phyloP scores from a whole-genome alignment of 2,113 vertebrate species.

The Xiphophorus maculatus region DNA sequence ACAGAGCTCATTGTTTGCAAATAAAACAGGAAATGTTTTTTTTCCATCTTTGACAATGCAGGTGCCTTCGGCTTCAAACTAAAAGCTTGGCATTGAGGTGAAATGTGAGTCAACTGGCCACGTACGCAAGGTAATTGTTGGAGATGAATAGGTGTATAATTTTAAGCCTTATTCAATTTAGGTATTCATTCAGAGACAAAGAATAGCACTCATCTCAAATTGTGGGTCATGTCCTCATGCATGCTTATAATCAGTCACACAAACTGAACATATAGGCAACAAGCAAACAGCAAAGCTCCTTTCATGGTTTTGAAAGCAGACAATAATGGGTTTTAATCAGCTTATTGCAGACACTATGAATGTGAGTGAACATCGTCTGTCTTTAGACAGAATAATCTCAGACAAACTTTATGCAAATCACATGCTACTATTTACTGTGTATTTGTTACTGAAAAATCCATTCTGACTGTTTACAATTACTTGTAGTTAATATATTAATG shows the following conservation, averaged over 20 bases:
- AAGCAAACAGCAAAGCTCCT: not conserved
- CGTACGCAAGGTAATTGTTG: constrained; percentile 2
- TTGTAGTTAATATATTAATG: too few relatives aligned
- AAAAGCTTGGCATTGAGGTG: constrained; percentile 34
- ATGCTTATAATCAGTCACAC: not conserved
- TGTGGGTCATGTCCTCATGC: not conserved
- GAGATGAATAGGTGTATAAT: constrained; percentile 23
- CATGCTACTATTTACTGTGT: not conserved
- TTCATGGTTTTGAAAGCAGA: not conserved
- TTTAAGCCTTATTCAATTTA: not conserved
- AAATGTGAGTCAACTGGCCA: constrained; percentile 35
- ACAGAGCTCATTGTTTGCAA: not conserved
- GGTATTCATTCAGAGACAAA: constrained; percentile 7
- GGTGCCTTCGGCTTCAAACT: constrained; percentile 42
- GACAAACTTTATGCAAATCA: not conserved
- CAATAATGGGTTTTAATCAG: not conserved
- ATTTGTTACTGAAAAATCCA: not conserved
- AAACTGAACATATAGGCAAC: not conserved
- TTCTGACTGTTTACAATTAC: too few relatives aligned
- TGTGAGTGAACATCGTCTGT: not conserved
- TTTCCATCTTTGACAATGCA: not conserved
- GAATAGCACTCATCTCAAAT: not conserved
- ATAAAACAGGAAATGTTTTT: not conserved
- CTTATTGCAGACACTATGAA: not conserved
- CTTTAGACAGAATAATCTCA: too few relatives aligned